Base-by-base conservation (phyloP, 2,888 invertebrate species). In the Urechis unicinctus region DNA sequence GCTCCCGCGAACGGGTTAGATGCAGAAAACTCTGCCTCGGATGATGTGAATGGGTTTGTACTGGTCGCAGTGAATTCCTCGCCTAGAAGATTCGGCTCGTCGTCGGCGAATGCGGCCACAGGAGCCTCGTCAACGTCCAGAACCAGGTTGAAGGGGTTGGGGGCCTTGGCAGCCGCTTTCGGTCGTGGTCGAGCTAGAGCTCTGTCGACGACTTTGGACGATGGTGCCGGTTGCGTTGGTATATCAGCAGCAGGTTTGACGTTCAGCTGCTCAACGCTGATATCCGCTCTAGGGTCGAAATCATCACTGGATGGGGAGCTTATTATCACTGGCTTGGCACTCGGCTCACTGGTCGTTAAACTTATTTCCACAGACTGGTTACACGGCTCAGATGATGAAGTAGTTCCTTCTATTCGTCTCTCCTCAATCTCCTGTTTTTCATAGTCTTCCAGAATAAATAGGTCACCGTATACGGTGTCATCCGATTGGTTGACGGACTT, bases 261-360 rank as follows among this genome's bases (percentile, higher is more conserved):
- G n/a, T 47, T 31, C 22, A 36, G 21, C 9, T 28, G 36, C 41
- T 48, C 54, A 2, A 22, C 52, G 22, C 41, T 43, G 28, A 49
- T 43, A 29, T 61, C 61, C 44, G 53, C 61, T 21, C 62, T 29
- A 9, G 62, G 62, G 45, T 62, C 61, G 41, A 62, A 62, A 30
- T 61, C 61, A 49, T 59, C 59, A 29, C 45, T 50, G 5, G 44
- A 31, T 24, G 58, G 50, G 1, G 48, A 42, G 36, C 21, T 26
- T 48, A 25, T 9, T 9, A 25, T 48, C 22, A 44, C 48, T 25
- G 48, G n/a, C 25, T 25, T 48, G 22, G 29, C 13, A 13, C 29
- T n/a, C 6, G 26, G 21, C 29, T 48, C 28, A 6, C 29, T 48
- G 5, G 44, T 41, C 24, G 58, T 45, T 1, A 44, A 42, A 17